phyloP scores from a whole-genome alignment of 2,888 invertebrate genomes.

The Phalera bucephala region DNA sequence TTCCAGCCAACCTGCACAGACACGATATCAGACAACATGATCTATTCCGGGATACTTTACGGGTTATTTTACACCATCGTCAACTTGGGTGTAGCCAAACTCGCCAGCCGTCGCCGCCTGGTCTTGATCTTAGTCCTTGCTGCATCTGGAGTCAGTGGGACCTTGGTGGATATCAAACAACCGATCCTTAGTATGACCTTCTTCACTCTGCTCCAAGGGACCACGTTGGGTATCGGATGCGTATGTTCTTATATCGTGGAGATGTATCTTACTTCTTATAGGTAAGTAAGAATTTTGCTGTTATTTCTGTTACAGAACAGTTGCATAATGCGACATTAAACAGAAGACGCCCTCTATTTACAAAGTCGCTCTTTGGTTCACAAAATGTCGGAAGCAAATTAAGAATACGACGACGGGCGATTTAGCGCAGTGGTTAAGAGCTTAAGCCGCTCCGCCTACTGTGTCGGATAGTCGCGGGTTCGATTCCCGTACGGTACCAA shows the following conservation, averaged over 20 bases:
- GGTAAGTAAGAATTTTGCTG: slow-evolving; percentile 34
- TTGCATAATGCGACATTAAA: too few relatives aligned
- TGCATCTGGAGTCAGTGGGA: slow-evolving; percentile 74
- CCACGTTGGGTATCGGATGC: slow-evolving; percentile 44
- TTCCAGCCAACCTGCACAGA: slow-evolving; percentile 45
- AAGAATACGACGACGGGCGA: too few relatives aligned
- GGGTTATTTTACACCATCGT: slow-evolving; percentile 81
- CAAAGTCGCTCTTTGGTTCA: too few relatives aligned
- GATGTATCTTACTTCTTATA: slow-evolving; percentile 54
- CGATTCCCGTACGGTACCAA: too few relatives aligned
- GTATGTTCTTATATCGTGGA: slow-evolving; percentile 54
- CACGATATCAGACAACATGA: slow-evolving; percentile 77
- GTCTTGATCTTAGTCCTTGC: slow-evolving; percentile 63
- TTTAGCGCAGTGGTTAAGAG: too few relatives aligned
- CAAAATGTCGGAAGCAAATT: too few relatives aligned
- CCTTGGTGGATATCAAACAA: slow-evolving; percentile 69
- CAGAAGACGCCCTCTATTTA: too few relatives aligned
- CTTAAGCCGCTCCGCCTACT: too few relatives aligned
- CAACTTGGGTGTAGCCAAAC: slow-evolving; percentile 67
- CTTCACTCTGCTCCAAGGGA: slow-evolving; percentile 47
- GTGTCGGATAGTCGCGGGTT: too few relatives aligned
- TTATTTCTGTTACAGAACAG: neutral
- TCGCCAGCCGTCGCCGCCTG: slow-evolving; percentile 74
- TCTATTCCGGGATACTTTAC: slow-evolving; percentile 83
- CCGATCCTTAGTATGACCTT: slow-evolving; percentile 47